Evolutionary conservation across 2,797 vertebrate genomes (phyloP).

Genomic region (Microctenopoma steveboyesi): DNA sequence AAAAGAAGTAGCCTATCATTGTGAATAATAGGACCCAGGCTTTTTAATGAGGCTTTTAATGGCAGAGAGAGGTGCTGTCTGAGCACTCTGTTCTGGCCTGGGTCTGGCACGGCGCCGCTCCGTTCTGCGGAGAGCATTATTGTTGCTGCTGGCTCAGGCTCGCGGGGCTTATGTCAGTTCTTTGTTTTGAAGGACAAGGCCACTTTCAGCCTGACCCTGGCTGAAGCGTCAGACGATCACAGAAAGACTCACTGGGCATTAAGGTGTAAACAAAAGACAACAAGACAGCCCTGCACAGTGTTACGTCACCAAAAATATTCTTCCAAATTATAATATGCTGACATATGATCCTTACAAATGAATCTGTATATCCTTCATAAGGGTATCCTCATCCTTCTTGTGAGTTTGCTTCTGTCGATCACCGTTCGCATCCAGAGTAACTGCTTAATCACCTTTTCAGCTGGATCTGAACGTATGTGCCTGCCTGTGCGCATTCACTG

Average conservation of each 20-base stretch:
- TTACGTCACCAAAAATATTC: slow-evolving; percentile 47
- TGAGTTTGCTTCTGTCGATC: slow-evolving; percentile 14
- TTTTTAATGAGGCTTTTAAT: slow-evolving; percentile 76
- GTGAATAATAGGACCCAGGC: slow-evolving; percentile 45
- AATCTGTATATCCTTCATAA: too few relatives aligned
- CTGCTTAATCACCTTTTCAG: slow-evolving; percentile 36
- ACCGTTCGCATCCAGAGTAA: slow-evolving; percentile 44
- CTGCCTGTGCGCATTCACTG: slow-evolving; percentile 51
- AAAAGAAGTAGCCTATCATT: slow-evolving; percentile 66
- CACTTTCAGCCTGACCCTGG: slow-evolving; percentile 51
- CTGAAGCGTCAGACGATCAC: slow-evolving; percentile 12
- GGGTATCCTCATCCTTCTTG: slow-evolving; percentile 11
- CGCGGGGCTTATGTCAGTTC: slow-evolving; percentile 42
- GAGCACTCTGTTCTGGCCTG: slow-evolving; percentile 56
- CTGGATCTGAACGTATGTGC: slow-evolving; percentile 39
- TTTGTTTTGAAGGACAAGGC: slow-evolving; percentile 70
- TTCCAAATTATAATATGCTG: slow-evolving; percentile 2
- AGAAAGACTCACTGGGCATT: slow-evolving; percentile 19
- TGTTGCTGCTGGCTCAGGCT: slow-evolving; percentile 53
- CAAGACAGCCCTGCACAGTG: slow-evolving; percentile 22
- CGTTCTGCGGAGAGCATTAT: slow-evolving; percentile 57
- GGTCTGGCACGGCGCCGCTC: slow-evolving; percentile 47
- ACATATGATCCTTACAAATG: too few relatives aligned
- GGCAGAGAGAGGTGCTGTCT: slow-evolving; percentile 57
- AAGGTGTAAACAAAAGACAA: slow-evolving; percentile 54